phyloP scores from a whole-genome alignment of 2,113 vertebrate species.

The Euleptes europaea region DNA sequence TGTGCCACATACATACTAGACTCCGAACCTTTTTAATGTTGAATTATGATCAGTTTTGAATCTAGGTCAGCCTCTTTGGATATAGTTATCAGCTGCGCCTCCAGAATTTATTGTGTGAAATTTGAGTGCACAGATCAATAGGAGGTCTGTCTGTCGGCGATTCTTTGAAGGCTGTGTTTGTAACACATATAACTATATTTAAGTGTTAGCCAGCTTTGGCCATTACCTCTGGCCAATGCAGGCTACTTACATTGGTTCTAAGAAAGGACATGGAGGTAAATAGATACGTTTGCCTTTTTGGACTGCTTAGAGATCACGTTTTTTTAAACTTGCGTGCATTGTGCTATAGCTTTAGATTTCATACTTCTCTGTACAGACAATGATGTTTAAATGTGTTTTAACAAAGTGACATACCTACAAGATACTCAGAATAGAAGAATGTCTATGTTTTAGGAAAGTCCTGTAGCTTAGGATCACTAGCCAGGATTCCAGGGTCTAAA shows the following conservation, averaged over 20 bases:
- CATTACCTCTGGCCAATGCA: not conserved
- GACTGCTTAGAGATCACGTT: not conserved
- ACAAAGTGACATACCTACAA: no score
- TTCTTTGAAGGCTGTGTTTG: not conserved
- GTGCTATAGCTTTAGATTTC: not conserved
- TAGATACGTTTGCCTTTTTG: conserved; percentile 12
- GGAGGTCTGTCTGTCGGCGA: not conserved
- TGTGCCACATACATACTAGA: not conserved
- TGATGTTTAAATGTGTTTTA: not conserved
- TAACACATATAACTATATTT: not conserved
- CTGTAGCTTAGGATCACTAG: not conserved
- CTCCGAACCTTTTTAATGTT: not conserved
- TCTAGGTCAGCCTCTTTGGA: conserved; percentile 1
- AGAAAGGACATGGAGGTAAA: conserved; percentile 6
- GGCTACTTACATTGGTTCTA: not conserved
- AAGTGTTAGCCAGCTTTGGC: not conserved
- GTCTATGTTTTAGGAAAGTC: not conserved
- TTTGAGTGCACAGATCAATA: not conserved
- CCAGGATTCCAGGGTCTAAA: not conserved
- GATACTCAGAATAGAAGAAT: not conserved
- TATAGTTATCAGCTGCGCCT: conserved; percentile 10
- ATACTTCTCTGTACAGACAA: not conserved
- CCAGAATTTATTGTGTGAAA: conserved; percentile 20
- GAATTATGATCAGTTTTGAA: conserved; percentile 11
- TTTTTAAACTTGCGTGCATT: not conserved